Percentiles rank a stretch among this genome's conserved stretches.
Evolutionary conservation across 2,113 vertebrate species (phyloP).

Genomic region (Macrotis lagotis): DNA sequence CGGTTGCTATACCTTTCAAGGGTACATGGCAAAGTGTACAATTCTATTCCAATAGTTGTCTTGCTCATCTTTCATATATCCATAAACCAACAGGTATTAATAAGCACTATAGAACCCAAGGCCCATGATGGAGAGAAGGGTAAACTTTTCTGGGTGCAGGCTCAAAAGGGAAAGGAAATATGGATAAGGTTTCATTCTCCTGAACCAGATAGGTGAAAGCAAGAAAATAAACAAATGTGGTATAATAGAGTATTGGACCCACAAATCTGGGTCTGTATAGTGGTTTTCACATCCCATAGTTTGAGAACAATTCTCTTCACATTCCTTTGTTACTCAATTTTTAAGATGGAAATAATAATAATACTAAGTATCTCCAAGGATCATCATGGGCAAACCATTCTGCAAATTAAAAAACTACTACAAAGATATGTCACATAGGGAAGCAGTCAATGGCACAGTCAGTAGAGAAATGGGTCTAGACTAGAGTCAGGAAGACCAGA

Average conservation of each 20-base stretch:
- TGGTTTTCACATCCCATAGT: neutral
- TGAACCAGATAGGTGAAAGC: neutral
- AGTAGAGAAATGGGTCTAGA: neutral
- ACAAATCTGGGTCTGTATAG: neutral
- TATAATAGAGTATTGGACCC: neutral
- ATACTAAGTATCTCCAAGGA: neutral
- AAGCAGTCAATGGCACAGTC: neutral
- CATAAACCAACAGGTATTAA: neutral
- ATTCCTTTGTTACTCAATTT: neutral
- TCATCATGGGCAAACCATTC: neutral
- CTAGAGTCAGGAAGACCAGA: neutral
- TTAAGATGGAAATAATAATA: neutral
- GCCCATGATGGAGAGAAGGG: neutral
- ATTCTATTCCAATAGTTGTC: fast-evolving
- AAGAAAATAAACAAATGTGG: neutral
- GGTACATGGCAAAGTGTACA: neutral
- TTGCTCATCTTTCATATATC: fast-evolving
- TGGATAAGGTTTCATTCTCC: neutral
- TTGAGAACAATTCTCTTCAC: neutral
- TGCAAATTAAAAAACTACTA: neutral
- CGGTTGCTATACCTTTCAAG: neutral
- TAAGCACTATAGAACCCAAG: neutral
- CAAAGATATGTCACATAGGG: neutral
- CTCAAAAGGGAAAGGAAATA: neutral
- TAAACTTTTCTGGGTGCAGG: neutral